Base-by-base conservation (phyloP, 2,113 vertebrate genomes). In the Sterrhoptilus dennistouni region DNA sequence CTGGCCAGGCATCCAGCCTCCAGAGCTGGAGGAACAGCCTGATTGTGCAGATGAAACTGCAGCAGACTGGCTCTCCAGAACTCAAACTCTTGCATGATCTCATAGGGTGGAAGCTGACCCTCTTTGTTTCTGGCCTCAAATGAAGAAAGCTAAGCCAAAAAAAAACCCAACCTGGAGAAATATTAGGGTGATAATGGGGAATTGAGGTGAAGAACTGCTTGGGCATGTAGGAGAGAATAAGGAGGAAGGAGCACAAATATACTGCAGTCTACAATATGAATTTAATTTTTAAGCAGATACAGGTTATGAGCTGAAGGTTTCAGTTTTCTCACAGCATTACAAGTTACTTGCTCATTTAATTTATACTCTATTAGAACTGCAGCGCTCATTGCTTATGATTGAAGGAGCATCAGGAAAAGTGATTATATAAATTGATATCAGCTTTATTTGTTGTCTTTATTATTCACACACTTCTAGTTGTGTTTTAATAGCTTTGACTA, bases 371-470 rank as follows among this genome's bases (percentile, higher is more conserved):
- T 69, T 93, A 59, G 78, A 85, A 28, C 24, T 86, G 22, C 38
- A 63, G 2, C 5, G 5, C 47, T 94, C 11, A 7, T 56, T 74
- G 68, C 47, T 87, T 81, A 25, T 28, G 8, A 49, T 28, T 74
- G 56, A 92, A 50, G 50, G 70, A 91, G 56, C 71, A 80, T 85
- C 14, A 23, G 63, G 33, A 81, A 70, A 81, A 90, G 38, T 52
- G n/a, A 82, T 60, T 79, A 27, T 53, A 42, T 93, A 24, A 89
- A 79, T 87, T 64, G 31, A 25, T 93, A 82, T 56, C 44, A 42
- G 28, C 45, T 91, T 94, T 95, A 69, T 95, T 93, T 93, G 83
- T 84, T 92, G 44, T 81, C 81, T 87, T 84, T 93, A 60, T 95
- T 89, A 85, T 72, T 95, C 69, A 84, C 1, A 42, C 38, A 50